phyloP scores from a whole-genome alignment of 2,888 invertebrate species.

The Meta bourneti region DNA sequence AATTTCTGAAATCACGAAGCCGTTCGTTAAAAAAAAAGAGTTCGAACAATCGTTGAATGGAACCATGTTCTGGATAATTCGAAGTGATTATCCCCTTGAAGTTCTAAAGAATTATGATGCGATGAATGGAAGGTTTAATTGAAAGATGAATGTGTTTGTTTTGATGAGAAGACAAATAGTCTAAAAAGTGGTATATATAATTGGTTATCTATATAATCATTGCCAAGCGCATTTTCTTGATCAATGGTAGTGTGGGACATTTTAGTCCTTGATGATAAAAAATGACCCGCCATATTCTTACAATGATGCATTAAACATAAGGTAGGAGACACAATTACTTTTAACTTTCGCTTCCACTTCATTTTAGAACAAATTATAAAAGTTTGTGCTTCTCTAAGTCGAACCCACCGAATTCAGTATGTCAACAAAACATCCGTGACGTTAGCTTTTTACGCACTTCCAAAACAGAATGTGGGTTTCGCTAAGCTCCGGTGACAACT shows the following conservation, averaged over 20 bases:
- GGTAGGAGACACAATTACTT: background rate
- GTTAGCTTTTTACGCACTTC: too few relatives aligned
- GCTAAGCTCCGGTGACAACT: too few relatives aligned
- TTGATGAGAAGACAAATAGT: conserved; percentile 41
- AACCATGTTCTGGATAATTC: background rate
- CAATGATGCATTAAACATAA: background rate
- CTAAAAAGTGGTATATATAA: background rate
- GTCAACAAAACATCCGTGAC: too few relatives aligned
- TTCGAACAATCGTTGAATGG: background rate
- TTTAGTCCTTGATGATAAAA: background rate
- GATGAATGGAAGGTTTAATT: conserved; percentile 23
- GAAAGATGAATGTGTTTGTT: conserved; percentile 46
- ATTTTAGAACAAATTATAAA: too few relatives aligned
- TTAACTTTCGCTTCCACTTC: background rate
- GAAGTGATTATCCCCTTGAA: background rate
- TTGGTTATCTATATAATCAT: background rate
- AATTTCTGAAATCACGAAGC: background rate
- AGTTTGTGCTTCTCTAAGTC: too few relatives aligned
- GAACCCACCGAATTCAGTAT: too few relatives aligned
- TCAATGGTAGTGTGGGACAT: background rate
- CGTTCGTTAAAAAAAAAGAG: conserved; percentile 6
- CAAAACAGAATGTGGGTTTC: too few relatives aligned
- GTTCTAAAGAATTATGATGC: background rate
- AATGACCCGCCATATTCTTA: background rate
- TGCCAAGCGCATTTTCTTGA: background rate